These are phyloP conservation scores for Salvator merianae DNA, from an alignment of 2,113 vertebrate genomes.

Conservation along the genomic window DNA sequence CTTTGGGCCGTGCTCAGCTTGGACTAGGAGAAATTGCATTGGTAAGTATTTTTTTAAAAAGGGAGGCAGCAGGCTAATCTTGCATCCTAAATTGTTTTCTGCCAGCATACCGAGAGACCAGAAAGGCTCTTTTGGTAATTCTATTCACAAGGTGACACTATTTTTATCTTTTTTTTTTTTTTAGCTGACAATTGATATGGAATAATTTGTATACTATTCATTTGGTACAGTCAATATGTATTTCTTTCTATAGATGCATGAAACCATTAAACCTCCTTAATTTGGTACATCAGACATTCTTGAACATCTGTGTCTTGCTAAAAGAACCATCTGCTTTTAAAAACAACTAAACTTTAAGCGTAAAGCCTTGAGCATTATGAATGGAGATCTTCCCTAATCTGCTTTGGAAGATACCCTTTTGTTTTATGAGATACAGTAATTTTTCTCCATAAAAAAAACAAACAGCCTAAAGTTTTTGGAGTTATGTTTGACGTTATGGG, in stretches of 20 bases:
- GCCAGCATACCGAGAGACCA: slow-evolving; percentile 7
- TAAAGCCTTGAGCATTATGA: not conserved
- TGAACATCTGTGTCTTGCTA: not conserved
- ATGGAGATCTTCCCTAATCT: not conserved
- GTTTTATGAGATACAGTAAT: not conserved
- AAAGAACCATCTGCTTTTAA: not conserved
- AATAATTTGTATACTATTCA: not conserved
- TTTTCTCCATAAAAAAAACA: not conserved
- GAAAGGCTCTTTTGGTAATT: slow-evolving; percentile 5
- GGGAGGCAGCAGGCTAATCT: slow-evolving; percentile 25
- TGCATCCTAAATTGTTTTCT: slow-evolving; percentile 16
- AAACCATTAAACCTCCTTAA: not conserved
- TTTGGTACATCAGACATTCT: not conserved
- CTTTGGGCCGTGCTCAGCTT: slow-evolving; percentile 92
- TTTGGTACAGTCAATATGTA: not conserved
- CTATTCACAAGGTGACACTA: slow-evolving; percentile 11
- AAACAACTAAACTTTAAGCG: not conserved
- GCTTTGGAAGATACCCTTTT: not conserved
- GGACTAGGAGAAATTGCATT: slow-evolving; percentile 91
- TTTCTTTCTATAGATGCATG: not conserved
- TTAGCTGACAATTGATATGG: not conserved
- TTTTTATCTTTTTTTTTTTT: not conserved
- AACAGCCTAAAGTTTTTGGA: not conserved
- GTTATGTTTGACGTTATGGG: not conserved
- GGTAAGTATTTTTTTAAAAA: slow-evolving; percentile 73